Evolutionary conservation across 2,113 vertebrate species (phyloP).

Genomic region (Labeo catla): DNA sequence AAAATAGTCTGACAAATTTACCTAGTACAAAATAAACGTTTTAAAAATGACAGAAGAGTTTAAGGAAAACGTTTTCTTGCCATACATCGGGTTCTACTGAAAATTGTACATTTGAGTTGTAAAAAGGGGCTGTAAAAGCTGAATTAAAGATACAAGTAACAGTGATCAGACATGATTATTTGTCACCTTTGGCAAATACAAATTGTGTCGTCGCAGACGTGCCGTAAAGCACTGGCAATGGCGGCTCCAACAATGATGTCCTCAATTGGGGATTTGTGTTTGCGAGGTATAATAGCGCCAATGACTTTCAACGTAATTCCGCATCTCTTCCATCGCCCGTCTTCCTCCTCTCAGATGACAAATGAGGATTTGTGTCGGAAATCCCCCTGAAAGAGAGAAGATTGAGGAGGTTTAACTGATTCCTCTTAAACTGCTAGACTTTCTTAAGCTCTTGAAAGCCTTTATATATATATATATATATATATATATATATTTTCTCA

Average conservation of each 20-base stretch:
- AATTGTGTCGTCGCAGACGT: conserved; percentile 58
- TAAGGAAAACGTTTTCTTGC: conserved; percentile 66
- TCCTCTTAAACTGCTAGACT: background rate
- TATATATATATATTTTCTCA: conserved; percentile 28
- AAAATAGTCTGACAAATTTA: conserved; percentile 83
- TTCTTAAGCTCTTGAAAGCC: background rate
- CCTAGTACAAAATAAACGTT: conserved; percentile 80
- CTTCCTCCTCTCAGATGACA: conserved; percentile 83
- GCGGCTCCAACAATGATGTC: conserved; percentile 57
- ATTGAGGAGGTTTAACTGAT: conserved; percentile 12
- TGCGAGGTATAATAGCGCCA: conserved; percentile 70
- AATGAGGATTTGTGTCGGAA: conserved; percentile 99
- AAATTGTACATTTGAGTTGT: conserved; percentile 40
- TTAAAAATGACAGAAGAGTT: conserved; percentile 72
- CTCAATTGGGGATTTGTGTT: conserved; percentile 63
- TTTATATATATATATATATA: background rate
- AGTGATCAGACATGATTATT: conserved; percentile 44
- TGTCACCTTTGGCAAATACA: conserved; percentile 77
- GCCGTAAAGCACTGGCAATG: conserved; percentile 56
- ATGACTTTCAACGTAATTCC: conserved; percentile 51
- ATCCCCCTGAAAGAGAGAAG: conserved; percentile 82
- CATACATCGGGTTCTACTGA: conserved; percentile 57
- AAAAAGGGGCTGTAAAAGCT: conserved; percentile 51
- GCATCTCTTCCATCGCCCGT: conserved; percentile 55
- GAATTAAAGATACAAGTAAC: conserved; percentile 46